phyloP scores from a whole-genome alignment of 2,888 invertebrate species.

The Fissipunctia ypsillon region DNA sequence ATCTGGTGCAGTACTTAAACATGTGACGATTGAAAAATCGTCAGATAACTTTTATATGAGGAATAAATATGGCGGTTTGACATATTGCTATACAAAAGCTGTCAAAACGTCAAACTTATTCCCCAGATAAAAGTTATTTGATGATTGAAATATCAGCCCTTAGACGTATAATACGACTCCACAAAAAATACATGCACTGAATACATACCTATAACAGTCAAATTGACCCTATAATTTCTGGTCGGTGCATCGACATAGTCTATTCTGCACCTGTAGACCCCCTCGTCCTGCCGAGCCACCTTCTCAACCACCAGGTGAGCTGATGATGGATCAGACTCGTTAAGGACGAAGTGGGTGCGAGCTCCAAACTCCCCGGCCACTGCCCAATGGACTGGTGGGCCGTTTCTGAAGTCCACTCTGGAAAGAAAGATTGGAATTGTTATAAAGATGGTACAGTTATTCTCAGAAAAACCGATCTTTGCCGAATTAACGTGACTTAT shows the following conservation, averaged over 20 bases:
- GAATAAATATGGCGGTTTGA: too few species aligned
- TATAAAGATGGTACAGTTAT: neutral
- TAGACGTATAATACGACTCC: neutral
- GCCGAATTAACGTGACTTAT: too few species aligned
- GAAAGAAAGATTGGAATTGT: constrained; percentile 15
- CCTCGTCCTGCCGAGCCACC: constrained; percentile 94
- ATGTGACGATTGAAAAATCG: too few species aligned
- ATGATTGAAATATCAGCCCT: too few species aligned
- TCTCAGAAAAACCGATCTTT: too few species aligned
- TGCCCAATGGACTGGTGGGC: constrained; percentile 94
- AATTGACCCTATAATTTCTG: constrained; percentile 95
- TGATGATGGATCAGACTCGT: constrained; percentile 92
- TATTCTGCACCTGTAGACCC: constrained; percentile 96
- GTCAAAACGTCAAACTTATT: too few species aligned
- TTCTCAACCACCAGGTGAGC: constrained; percentile 94
- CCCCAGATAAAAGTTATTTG: too few species aligned
- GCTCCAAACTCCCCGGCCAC: constrained; percentile 94
- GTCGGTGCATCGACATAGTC: constrained; percentile 97
- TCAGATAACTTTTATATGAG: too few species aligned
- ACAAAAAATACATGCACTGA: neutral
- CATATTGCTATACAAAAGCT: too few species aligned
- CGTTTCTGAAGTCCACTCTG: constrained; percentile 95
- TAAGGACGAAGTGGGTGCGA: constrained; percentile 94
- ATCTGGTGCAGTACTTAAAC: neutral
- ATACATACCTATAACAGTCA: constrained; percentile 96